Evolutionary conservation across 2,797 vertebrate species (phyloP).

Genomic region (Spinibarbus caldwelli): DNA sequence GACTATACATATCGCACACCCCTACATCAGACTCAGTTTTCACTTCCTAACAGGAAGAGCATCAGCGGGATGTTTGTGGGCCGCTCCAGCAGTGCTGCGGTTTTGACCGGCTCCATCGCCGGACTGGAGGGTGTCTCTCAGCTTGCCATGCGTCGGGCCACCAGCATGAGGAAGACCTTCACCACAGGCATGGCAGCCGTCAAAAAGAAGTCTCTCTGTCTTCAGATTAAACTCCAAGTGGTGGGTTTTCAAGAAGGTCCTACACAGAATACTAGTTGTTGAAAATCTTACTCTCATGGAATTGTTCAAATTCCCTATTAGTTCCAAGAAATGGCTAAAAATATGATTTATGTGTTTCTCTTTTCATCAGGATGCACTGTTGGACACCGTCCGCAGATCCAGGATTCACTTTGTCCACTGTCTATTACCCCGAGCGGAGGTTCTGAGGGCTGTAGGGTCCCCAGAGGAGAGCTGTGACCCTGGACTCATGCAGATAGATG

Average conservation of each 20-base stretch:
- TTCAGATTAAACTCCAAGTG: slow-evolving; percentile 98
- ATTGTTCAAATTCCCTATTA: not conserved
- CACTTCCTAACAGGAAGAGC: slow-evolving; percentile 82
- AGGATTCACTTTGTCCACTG: slow-evolving; percentile 96
- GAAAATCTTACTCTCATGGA: not conserved
- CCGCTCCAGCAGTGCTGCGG: slow-evolving; percentile 80
- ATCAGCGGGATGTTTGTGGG: slow-evolving; percentile 90
- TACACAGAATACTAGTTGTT: not conserved
- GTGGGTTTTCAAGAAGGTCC: slow-evolving; percentile 73
- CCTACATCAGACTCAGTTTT: not conserved
- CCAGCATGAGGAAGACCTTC: slow-evolving; percentile 97
- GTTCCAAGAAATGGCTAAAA: not conserved
- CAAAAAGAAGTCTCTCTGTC: slow-evolving; percentile 95
- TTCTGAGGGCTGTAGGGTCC: slow-evolving; percentile 81
- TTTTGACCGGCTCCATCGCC: slow-evolving; percentile 91
- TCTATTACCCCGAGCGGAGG: slow-evolving; percentile 88
- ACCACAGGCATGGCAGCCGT: slow-evolving; percentile 90
- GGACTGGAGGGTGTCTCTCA: slow-evolving; percentile 93
- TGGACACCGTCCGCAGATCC: slow-evolving; percentile 93
- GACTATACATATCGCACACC: not conserved
- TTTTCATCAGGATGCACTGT: slow-evolving; percentile 87
- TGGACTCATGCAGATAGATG: slow-evolving; percentile 90
- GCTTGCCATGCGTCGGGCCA: slow-evolving; percentile 88
- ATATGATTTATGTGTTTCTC: not conserved
- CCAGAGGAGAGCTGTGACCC: slow-evolving; percentile 88